These are phyloP conservation scores for Turdus rufiventris DNA, from an alignment of 2,113 vertebrate genomes.

Conservation along the genomic window DNA sequence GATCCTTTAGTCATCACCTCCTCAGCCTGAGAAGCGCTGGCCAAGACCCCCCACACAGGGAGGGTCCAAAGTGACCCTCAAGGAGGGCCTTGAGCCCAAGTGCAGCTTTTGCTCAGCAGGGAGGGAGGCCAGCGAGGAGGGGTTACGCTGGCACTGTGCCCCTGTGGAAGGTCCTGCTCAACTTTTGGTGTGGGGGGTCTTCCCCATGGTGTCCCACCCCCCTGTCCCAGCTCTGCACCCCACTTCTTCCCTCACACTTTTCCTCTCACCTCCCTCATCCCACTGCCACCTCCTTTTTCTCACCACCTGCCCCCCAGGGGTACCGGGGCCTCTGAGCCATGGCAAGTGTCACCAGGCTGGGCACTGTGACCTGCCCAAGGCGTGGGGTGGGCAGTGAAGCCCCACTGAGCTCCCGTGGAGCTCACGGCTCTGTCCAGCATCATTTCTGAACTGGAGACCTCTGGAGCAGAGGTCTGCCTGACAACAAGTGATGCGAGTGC, in stretches of 20 bases:
- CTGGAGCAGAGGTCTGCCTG: neutral
- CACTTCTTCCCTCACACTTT: neutral
- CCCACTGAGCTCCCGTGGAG: fast-evolving
- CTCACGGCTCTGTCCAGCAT: fast-evolving
- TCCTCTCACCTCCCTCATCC: neutral
- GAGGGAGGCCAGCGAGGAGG: neutral
- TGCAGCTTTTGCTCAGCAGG: neutral
- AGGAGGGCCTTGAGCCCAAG: neutral
- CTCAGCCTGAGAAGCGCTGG: neutral
- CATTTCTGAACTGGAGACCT: neutral
- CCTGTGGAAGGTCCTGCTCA: neutral
- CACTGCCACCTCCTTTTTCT: neutral
- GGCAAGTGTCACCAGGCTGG: neutral
- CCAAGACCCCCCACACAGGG: fast-evolving
- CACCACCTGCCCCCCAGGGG: neutral
- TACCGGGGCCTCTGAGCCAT: neutral
- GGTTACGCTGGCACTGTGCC: no score
- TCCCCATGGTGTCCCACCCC: neutral
- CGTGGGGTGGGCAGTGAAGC: neutral
- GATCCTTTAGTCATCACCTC: fast-evolving
- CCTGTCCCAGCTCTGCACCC: neutral
- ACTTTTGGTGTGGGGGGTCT: neutral
- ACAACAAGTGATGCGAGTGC: constrained; percentile 36
- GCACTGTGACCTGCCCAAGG: neutral
- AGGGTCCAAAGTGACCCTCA: neutral